Conservation (phyloP, 2,888 invertebrate species). For the Orchestes rusci region DNA sequence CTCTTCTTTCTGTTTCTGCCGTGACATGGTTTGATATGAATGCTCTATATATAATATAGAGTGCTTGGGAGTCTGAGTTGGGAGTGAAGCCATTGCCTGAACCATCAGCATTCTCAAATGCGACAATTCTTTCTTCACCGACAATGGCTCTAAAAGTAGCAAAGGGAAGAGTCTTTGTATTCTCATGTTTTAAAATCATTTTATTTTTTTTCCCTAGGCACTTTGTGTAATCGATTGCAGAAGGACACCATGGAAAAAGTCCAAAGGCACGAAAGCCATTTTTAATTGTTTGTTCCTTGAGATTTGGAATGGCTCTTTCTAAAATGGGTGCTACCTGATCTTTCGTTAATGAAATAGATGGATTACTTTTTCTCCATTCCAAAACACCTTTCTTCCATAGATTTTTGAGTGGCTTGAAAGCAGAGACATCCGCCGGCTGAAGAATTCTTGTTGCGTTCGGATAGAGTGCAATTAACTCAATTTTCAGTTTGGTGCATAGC, state of each 20-base stretch:
- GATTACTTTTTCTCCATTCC: constrained; percentile 9
- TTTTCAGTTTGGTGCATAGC: constrained; percentile 10
- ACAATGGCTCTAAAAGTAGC: not conserved
- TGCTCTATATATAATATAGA: not conserved
- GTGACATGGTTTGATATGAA: too few species aligned
- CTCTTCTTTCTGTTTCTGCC: constrained; percentile 1
- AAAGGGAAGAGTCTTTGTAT: not conserved
- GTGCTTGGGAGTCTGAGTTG: not conserved
- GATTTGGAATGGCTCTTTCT: constrained; percentile 2
- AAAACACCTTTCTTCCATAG: constrained; percentile 10
- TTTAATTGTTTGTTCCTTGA: constrained; percentile 6
- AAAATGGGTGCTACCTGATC: constrained; percentile 8
- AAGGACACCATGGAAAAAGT: constrained; percentile 23
- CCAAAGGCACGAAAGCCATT: constrained; percentile 24
- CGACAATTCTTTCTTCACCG: not conserved
- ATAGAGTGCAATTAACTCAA: not conserved
- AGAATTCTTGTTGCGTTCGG: too few species aligned
- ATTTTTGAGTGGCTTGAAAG: constrained; percentile 12
- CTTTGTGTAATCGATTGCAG: constrained; percentile 19
- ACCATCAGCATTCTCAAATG: not conserved
- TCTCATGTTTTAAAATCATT: not conserved
- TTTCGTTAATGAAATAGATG: constrained; percentile 7
- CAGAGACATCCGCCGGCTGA: constrained; percentile 14
- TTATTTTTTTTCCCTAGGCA: constrained; percentile 17
- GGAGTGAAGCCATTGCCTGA: not conserved